Conservation (phyloP, 2,113 vertebrate species). For the Cinclus mexicanus region DNA sequence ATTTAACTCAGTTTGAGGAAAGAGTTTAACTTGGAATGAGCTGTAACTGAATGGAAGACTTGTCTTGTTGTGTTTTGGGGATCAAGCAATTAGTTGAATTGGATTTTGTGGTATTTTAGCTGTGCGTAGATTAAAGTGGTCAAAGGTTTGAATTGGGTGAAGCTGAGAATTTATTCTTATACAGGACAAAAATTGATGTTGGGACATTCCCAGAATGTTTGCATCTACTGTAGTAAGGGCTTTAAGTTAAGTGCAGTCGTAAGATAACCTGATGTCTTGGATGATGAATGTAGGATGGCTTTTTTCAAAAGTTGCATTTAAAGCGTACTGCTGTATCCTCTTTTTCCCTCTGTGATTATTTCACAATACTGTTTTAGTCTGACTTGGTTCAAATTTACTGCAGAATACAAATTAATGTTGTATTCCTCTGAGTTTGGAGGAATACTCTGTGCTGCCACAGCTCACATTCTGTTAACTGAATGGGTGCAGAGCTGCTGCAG, state of each 20-base stretch:
- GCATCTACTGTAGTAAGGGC: not conserved
- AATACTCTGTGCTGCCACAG: not conserved
- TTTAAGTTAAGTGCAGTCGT: not conserved
- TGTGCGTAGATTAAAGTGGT: not conserved
- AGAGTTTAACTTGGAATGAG: not conserved
- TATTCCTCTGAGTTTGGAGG: not conserved
- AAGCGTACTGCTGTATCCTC: not conserved
- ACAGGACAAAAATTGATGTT: not conserved
- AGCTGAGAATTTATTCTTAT: not conserved
- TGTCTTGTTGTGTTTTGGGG: not conserved
- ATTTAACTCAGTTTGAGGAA: not conserved
- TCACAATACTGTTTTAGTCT: not conserved
- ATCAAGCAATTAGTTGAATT: not conserved
- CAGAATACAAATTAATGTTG: not conserved
- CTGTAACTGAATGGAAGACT: not conserved
- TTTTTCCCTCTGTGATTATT: not conserved
- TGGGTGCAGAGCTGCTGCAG: not conserved
- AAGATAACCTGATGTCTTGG: not conserved
- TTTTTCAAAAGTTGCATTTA: not conserved
- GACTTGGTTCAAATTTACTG: not conserved
- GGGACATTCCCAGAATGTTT: not conserved
- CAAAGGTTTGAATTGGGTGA: not conserved
- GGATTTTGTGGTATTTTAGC: not conserved
- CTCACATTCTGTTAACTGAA: rapidly evolving
- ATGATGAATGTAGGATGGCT: not conserved